Conservation (phyloP, 1,140 invertebrate genomes). For the Muscidifurax raptorellus region DNA sequence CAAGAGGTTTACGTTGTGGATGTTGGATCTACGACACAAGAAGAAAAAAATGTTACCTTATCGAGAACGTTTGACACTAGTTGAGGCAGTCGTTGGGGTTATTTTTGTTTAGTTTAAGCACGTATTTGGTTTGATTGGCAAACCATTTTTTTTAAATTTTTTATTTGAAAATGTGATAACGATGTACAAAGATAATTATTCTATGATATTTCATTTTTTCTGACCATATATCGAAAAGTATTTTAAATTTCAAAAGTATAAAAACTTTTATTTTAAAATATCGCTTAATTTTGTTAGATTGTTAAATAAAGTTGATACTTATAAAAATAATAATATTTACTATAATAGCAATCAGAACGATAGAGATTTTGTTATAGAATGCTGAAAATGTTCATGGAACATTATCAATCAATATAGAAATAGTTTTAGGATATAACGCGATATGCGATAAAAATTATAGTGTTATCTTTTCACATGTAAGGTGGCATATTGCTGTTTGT, state of each 20-base stretch:
- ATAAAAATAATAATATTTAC: neutral
- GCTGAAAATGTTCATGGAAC: too few relatives aligned
- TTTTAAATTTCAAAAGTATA: too few relatives aligned
- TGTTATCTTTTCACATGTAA: too few relatives aligned
- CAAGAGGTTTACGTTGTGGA: slow-evolving; percentile 58
- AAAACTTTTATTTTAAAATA: neutral
- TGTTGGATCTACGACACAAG: neutral
- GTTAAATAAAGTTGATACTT: neutral
- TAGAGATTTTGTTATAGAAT: too few relatives aligned
- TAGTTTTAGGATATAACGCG: neutral
- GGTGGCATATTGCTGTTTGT: too few relatives aligned
- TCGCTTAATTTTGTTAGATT: too few relatives aligned
- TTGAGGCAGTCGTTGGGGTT: neutral
- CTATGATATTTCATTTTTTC: too few relatives aligned
- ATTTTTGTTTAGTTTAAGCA: neutral
- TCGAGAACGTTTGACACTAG: neutral
- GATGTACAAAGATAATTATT: too few relatives aligned
- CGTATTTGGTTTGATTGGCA: neutral
- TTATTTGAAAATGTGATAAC: too few relatives aligned
- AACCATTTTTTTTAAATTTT: too few relatives aligned
- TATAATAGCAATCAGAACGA: neutral
- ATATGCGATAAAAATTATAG: neutral
- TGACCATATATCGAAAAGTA: neutral
- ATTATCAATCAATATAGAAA: neutral
- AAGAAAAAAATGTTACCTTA: neutral